A percentile compares a stretch with the other conserved stretches of the same genome.
These are phyloP conservation scores for Scopus umbretta DNA, from an alignment of 2,113 vertebrate genomes.

Conservation along the genomic window DNA sequence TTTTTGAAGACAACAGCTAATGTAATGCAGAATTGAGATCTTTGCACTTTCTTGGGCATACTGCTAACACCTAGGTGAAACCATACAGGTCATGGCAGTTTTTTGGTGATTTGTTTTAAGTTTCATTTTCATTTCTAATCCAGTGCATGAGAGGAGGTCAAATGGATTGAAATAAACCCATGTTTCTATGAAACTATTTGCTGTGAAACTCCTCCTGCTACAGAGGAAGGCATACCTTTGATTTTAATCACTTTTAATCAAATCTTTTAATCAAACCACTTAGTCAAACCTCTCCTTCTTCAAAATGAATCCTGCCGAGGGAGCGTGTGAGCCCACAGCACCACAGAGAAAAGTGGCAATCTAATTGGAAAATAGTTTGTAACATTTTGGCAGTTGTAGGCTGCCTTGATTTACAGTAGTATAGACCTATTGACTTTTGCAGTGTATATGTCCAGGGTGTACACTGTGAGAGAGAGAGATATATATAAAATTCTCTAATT, in stretches of 20 bases:
- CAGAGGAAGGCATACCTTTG: background rate
- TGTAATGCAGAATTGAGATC: background rate
- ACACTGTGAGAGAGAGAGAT: background rate
- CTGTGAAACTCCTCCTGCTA: background rate
- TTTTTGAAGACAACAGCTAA: background rate
- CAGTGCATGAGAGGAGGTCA: background rate
- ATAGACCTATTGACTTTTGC: background rate
- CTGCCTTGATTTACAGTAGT: background rate
- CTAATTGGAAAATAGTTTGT: background rate
- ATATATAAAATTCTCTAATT: background rate
- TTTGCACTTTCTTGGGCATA: background rate
- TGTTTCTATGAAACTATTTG: background rate
- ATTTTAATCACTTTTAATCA: constrained; percentile 19
- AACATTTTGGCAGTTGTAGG: background rate
- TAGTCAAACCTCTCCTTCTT: background rate
- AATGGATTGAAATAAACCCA: background rate
- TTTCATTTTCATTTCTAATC: constrained; percentile 26
- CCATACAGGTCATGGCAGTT: background rate
- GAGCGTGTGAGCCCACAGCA: background rate
- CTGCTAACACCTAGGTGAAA: background rate
- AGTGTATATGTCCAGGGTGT: background rate
- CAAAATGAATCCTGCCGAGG: background rate
- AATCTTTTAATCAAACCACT: background rate
- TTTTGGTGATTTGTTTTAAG: background rate
- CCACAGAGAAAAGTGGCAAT: background rate